Evolutionary conservation across 2,113 vertebrate genomes (phyloP).

Genomic region (Furnarius figulus): DNA sequence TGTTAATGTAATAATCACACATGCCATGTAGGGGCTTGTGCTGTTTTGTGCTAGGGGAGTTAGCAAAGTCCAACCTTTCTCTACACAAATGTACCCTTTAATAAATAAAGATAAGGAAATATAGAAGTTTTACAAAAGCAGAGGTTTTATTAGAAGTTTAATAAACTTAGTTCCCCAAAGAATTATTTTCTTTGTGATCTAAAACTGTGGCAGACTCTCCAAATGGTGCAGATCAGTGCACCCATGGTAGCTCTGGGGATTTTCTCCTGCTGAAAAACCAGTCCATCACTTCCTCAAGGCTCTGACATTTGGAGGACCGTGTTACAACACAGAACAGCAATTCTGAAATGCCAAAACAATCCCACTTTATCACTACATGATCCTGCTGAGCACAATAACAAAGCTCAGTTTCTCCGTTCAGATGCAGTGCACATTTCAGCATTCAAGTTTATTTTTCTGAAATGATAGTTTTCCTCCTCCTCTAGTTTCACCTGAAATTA

Average conservation of each 20-base stretch:
- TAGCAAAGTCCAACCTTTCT: conserved; percentile 10
- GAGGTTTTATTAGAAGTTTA: not conserved
- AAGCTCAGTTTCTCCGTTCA: not conserved
- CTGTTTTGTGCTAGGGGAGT: conserved; percentile 22
- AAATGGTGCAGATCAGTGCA: not conserved
- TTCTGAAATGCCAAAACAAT: conserved; percentile 28
- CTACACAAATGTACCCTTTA: not conserved
- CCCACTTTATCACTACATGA: not conserved
- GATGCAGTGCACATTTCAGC: not conserved
- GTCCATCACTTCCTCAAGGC: not conserved
- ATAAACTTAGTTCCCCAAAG: not conserved
- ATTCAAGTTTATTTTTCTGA: not conserved
- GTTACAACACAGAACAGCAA: not conserved
- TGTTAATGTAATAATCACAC: conserved; percentile 69
- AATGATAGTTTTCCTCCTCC: not conserved
- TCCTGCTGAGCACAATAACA: not conserved
- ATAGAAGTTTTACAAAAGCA: not conserved
- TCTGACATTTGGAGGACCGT: conserved; percentile 12
- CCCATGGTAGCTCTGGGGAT: not conserved
- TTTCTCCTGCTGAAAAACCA: not conserved
- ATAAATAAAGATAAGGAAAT: not conserved
- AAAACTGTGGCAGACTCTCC: not conserved
- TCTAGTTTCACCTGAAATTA: not conserved
- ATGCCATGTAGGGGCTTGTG: conserved; percentile 50
- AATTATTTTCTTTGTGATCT: not conserved